A percentile compares a stretch with the other conserved stretches of the same genome.
phyloP scores from a whole-genome alignment of 37 sponge, comb jelly and placozoan genomes.

The Amphimedon queenslandica region DNA sequence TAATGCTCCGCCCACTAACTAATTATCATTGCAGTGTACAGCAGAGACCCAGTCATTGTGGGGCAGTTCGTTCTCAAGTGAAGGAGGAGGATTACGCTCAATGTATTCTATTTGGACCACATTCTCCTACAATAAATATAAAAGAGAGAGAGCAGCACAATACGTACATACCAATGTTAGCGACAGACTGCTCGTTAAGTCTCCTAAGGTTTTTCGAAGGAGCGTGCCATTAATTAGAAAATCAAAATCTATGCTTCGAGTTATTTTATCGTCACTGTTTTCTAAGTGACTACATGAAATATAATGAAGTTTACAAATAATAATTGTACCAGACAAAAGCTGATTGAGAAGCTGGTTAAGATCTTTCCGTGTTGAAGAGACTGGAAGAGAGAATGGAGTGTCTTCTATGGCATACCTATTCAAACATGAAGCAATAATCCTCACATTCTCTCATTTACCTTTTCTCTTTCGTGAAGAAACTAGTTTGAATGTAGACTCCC shows the following conservation, averaged over 20 bases:
- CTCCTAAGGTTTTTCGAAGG: constrained; percentile 16
- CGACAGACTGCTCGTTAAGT: background rate
- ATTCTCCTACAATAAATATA: constrained; percentile 44
- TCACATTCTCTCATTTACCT: constrained; percentile 7
- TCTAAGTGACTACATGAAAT: no score
- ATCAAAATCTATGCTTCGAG: constrained; percentile 42
- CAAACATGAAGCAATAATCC: background rate
- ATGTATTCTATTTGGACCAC: constrained; percentile 67
- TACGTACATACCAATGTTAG: background rate
- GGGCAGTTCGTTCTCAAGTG: constrained; percentile 18
- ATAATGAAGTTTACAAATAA: background rate
- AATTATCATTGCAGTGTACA: constrained; percentile 47
- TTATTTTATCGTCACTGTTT: background rate
- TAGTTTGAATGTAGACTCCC: constrained; percentile 43
- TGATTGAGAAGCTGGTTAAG: constrained; percentile 46
- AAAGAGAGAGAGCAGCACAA: no score
- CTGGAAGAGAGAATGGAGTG: constrained; percentile 64
- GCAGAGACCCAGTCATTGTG: constrained; percentile 83
- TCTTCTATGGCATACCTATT: constrained; percentile 51
- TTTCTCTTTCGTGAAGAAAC: constrained; percentile 21
- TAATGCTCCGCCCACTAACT: constrained; percentile 42
- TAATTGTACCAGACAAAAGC: constrained; percentile 25
- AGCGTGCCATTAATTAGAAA: constrained; percentile 64
- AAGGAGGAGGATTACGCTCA: constrained; percentile 62
- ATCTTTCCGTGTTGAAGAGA: constrained; percentile 19